These are phyloP conservation scores for Matsumyia berberina DNA, from an alignment of 2,888 invertebrate species.

Conservation along the genomic window DNA sequence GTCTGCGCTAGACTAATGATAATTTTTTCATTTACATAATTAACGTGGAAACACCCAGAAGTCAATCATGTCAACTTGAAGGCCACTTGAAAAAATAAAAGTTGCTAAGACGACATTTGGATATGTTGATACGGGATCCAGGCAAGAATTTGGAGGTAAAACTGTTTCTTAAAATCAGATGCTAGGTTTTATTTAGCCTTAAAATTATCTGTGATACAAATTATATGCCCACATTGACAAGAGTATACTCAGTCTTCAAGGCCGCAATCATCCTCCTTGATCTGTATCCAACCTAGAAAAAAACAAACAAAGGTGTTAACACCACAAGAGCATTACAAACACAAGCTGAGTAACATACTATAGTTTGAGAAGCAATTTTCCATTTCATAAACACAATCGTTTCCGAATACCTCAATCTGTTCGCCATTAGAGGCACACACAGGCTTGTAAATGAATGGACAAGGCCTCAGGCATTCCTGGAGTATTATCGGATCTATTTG, in stretches of 20 bases:
- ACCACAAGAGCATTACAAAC: not conserved
- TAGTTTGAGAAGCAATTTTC: slow-evolving; percentile 78
- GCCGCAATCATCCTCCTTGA: slow-evolving; percentile 77
- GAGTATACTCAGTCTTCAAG: slow-evolving; percentile 58
- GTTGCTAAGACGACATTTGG: no score
- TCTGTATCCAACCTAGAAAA: slow-evolving; percentile 76
- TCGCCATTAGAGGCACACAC: slow-evolving; percentile 78
- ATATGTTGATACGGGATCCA: no score
- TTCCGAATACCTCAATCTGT: slow-evolving; percentile 77
- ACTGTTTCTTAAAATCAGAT: no score
- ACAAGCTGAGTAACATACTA: slow-evolving; percentile 68
- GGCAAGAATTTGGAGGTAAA: no score
- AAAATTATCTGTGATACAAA: not conserved
- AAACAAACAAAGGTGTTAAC: slow-evolving; percentile 8
- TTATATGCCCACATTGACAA: not conserved
- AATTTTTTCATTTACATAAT: no score
- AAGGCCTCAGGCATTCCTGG: slow-evolving; percentile 77
- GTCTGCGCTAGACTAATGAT: no score
- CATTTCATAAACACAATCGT: slow-evolving; percentile 78
- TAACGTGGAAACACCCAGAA: no score
- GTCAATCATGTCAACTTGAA: no score
- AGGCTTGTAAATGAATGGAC: slow-evolving; percentile 79
- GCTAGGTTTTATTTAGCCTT: not conserved
- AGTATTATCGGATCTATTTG: slow-evolving; percentile 77
- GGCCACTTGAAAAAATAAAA: no score